phyloP scores from a whole-genome alignment of 2,888 invertebrate species.

The Dicycla oo region DNA sequence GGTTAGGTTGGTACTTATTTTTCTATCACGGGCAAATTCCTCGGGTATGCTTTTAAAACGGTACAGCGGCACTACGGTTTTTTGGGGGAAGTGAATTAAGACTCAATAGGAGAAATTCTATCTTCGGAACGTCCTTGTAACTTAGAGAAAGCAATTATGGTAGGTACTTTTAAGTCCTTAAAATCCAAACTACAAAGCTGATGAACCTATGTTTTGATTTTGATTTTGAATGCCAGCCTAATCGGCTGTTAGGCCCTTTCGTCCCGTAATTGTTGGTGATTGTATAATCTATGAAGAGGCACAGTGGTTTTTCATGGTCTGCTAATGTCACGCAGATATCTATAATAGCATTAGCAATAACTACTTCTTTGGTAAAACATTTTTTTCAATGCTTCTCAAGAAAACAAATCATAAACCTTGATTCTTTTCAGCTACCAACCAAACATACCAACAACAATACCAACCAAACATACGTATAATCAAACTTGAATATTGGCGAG shows the following conservation, averaged over 20 bases:
- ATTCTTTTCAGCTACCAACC: slow-evolving; percentile 4
- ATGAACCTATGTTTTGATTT: background rate
- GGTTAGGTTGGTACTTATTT: background rate
- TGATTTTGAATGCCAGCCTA: background rate
- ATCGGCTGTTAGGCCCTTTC: background rate
- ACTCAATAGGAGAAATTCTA: background rate
- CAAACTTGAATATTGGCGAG: slow-evolving; percentile 46
- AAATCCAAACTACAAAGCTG: background rate
- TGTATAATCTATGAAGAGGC: background rate
- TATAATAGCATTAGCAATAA: background rate
- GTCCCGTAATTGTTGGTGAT: background rate
- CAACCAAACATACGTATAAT: slow-evolving; percentile 11
- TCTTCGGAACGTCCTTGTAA: background rate
- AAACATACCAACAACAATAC: slow-evolving; percentile 22
- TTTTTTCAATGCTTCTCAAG: background rate
- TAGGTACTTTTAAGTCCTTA: background rate
- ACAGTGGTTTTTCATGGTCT: background rate
- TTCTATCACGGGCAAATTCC: background rate
- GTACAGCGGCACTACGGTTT: too few species aligned
- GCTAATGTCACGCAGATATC: background rate
- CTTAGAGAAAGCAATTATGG: background rate
- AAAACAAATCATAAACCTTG: background rate
- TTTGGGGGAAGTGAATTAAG: too few species aligned
- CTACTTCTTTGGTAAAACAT: background rate
- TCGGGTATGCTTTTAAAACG: too few species aligned